These are phyloP conservation scores for Dendrocopos noguchii DNA, from an alignment of 2,113 vertebrate species.

Conservation along the genomic window DNA sequence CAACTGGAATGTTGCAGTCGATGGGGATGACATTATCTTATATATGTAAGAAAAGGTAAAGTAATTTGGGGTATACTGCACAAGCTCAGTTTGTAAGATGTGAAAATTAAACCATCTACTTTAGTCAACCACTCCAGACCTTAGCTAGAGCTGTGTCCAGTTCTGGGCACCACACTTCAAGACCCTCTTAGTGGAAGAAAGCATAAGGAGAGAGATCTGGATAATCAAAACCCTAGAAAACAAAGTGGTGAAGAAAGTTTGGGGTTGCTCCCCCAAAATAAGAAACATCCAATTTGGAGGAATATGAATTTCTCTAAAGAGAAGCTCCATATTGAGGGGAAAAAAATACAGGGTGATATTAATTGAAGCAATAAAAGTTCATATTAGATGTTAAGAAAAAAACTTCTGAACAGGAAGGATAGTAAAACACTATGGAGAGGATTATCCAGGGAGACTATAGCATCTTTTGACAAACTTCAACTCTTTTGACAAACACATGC, in stretches of 20 bases:
- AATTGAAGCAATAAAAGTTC: neutral
- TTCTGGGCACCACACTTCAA: neutral
- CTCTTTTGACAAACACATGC: neutral
- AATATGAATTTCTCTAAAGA: neutral
- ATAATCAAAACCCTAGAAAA: neutral
- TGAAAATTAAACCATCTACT: neutral
- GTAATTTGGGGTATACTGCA: neutral
- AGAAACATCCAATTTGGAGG: neutral
- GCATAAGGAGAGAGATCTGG: neutral
- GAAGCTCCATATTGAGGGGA: neutral
- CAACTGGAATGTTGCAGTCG: too few species aligned
- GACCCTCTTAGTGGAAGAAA: neutral
- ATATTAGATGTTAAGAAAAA: neutral
- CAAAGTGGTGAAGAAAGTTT: neutral
- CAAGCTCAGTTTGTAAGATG: neutral
- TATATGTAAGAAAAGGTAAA: neutral
- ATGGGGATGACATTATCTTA: neutral
- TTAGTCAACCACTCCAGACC: neutral
- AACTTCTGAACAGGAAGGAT: neutral
- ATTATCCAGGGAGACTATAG: neutral
- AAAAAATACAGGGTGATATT: neutral
- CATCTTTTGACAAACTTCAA: neutral
- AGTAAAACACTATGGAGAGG: neutral
- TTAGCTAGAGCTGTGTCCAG: neutral
- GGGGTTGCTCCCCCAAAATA: neutral